Base-by-base conservation (phyloP, 2,888 invertebrate genomes). In the Neocrepidodera transversa region DNA sequence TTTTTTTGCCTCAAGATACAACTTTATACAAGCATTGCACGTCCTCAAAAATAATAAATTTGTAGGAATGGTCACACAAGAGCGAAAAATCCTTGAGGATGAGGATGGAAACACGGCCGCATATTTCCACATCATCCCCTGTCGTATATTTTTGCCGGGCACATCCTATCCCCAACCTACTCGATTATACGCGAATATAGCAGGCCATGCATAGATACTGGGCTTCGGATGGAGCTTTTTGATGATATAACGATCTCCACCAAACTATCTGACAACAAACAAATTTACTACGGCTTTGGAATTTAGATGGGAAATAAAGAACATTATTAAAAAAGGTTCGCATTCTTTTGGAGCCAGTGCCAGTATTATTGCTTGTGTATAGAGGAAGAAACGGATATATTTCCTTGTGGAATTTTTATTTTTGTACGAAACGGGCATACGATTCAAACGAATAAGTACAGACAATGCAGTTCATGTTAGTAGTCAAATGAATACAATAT, bases 201-300 rank as follows among this genome's bases (percentile, higher is more conserved):
- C 59, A 53, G 49, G 18, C 60, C 55, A 58, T 62, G 64, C 56
- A 64, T 64, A 57, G 45, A 40, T 50, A 18, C 50, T 52, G 55
- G 52, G 35, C 51, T 56, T 38, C 40, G 55, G 55, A 47, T 56
- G 30, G 47, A 43, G 52, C 53, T 60, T 63, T 62, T 61, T 63
- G 63, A 65, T 63, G 63, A 61, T 63, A 62, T 65, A 63, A 65
- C 63, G 63, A 63, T 65, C 65, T 65, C 53, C 62, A 56, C 51
- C 62, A 57, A 62, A 62, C 66, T 62, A 66, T 66, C 64, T 61
- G 66, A 66, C 64, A 64, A 63, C 66, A 66, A 66, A 64, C 64
- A 64, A 64, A 64, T 64, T 64, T 64, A 63, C 53, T 61, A 60
- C 63, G 56, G 60, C 55, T 61, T 54, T 30, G 59, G 66, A 66